Conservation (phyloP, 2,888 invertebrate species). For the Dicranocentrus wangi region DNA sequence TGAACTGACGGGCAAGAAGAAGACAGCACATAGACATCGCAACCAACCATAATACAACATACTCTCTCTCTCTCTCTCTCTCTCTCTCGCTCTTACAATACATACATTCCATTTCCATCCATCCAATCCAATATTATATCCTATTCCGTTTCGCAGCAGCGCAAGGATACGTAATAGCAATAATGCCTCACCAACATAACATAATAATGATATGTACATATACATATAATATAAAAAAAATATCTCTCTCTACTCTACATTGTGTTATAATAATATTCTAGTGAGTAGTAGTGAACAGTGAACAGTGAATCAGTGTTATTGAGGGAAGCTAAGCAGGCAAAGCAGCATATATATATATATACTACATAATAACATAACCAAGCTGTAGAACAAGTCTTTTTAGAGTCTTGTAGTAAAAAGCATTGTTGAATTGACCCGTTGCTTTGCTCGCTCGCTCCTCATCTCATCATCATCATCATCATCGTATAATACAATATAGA, state of each 20-base stretch:
- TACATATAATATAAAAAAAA: no score
- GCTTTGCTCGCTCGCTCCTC: constrained; percentile 21
- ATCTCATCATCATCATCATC: no score
- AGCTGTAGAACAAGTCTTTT: constrained; percentile 42
- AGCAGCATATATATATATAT: no score
- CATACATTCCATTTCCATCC: constrained; percentile 18
- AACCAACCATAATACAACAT: no score
- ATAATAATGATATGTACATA: background rate
- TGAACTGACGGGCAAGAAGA: constrained; percentile 57
- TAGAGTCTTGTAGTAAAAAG: no score
- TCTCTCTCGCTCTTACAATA: no score
- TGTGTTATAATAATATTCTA: no score
- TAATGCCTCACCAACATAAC: background rate
- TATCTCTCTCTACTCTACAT: no score
- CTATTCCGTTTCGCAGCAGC: constrained; percentile 70
- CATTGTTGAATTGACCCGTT: constrained; percentile 59
- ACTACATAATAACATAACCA: no score
- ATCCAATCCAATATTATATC: constrained; percentile 31
- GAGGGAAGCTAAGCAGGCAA: background rate
- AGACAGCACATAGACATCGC: constrained; percentile 52
- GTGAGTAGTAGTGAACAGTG: no score
- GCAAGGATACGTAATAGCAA: constrained; percentile 9
- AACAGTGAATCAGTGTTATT: background rate
- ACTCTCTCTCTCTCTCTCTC: background rate
- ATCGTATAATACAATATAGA: no score